Evolutionary conservation across 2,797 vertebrate species (phyloP).

Genomic region (Enteromius treurensis): DNA sequence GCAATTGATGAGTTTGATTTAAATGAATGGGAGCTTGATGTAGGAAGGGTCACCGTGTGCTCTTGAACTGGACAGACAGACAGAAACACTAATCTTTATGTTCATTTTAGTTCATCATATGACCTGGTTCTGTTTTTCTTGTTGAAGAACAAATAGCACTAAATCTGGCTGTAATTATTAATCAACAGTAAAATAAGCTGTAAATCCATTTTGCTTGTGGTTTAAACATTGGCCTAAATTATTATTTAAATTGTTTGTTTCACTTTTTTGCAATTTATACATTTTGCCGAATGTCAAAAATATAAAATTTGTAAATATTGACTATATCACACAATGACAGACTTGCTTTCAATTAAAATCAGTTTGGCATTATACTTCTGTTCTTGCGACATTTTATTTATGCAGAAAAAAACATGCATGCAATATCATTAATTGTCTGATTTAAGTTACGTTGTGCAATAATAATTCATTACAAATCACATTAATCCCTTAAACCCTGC

Average conservation of each 20-base stretch:
- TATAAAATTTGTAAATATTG: not conserved
- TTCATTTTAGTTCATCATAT: no score
- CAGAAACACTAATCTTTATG: not conserved
- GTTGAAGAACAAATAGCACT: not conserved
- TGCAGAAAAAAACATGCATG: not conserved
- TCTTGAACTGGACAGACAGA: not conserved
- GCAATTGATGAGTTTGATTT: not conserved
- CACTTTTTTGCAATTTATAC: not conserved
- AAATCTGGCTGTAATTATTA: not conserved
- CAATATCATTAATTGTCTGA: not conserved
- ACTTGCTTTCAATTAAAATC: conserved; percentile 18
- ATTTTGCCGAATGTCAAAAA: conserved; percentile 22
- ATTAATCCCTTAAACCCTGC: no score
- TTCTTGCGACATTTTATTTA: conserved; percentile 11
- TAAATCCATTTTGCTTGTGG: not conserved
- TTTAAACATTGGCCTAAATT: not conserved
- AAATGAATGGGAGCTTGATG: not conserved
- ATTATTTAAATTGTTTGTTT: not conserved
- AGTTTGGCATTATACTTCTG: not conserved
- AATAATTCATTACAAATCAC: not conserved
- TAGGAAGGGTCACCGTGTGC: not conserved
- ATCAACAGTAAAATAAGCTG: conserved; percentile 9
- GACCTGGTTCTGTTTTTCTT: not conserved
- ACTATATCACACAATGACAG: not conserved
- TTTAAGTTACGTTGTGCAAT: not conserved